Evolutionary conservation across 2,888 invertebrate genomes (phyloP).

Genomic region (Physocephala rufipes): DNA sequence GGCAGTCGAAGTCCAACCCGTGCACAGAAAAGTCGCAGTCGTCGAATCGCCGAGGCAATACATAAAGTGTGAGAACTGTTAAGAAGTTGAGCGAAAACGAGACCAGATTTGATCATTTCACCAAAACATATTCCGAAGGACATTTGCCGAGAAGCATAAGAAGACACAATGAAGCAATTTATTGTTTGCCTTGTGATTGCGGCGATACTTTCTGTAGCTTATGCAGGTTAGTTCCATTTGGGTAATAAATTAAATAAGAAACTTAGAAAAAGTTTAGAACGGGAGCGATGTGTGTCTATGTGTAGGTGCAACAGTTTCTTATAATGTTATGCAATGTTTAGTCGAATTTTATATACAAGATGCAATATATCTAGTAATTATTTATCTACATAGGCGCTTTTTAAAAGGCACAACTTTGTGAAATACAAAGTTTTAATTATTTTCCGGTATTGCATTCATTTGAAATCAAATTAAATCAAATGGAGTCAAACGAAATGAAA

Average conservation of each 20-base stretch:
- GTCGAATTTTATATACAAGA: too few species aligned
- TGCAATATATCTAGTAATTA: too few species aligned
- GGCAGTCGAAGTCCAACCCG: constrained; percentile 65
- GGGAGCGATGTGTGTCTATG: too few species aligned
- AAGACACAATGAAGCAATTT: constrained; percentile 58
- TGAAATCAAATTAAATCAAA: background rate
- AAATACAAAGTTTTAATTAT: too few species aligned
- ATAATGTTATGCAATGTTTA: too few species aligned
- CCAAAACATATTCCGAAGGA: constrained; percentile 9
- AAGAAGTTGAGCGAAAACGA: background rate
- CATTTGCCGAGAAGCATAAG: too few species aligned
- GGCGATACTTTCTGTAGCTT: constrained; percentile 59
- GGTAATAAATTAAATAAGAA: background rate
- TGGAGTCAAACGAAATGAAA: too few species aligned
- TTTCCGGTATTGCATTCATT: too few species aligned
- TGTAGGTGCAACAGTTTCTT: too few species aligned
- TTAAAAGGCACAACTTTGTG: too few species aligned
- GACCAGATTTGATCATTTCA: background rate
- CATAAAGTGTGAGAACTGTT: constrained; percentile 2
- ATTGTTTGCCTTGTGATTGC: constrained; percentile 60
- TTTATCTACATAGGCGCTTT: too few species aligned
- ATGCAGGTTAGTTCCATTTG: constrained; percentile 61
- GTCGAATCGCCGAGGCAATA: background rate
- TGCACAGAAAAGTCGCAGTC: constrained; percentile 50
- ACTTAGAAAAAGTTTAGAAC: background rate